Percentiles rank a stretch among this genome's conserved stretches.
phyloP scores from a whole-genome alignment of 2,888 invertebrate genomes.

The Athetis lepigone region DNA sequence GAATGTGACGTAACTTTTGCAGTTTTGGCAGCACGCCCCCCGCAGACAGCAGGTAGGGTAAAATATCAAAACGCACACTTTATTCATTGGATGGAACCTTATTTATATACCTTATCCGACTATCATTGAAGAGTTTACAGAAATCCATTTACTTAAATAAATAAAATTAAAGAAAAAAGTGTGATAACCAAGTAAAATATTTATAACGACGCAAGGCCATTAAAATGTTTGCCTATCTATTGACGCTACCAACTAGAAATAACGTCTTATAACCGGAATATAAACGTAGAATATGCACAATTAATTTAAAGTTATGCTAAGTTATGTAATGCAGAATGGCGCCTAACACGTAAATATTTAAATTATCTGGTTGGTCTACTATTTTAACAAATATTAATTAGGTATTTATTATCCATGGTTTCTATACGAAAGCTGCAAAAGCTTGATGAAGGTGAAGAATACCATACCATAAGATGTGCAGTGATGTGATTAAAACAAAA shows the following conservation, averaged over 20 bases:
- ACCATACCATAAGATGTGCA: no score
- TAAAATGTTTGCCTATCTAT: constrained; percentile 21
- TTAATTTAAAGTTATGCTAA: constrained; percentile 43
- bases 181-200: neutral
- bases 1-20: neutral
- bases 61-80: neutral
- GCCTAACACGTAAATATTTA: constrained; percentile 10
- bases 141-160: neutral
- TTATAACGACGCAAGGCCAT: constrained; percentile 6
- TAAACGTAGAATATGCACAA: constrained; percentile 36
- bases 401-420: neutral
- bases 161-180: neutral
- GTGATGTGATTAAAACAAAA: constrained; percentile 31
- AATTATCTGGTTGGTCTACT: constrained; percentile 19
- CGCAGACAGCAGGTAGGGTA: neutral
- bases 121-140: neutral
- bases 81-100: neutral
- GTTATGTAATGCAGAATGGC: constrained; percentile 41
- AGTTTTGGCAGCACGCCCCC: neutral
- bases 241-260: constrained; percentile 31
- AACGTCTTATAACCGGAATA: constrained; percentile 36
- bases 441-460: no score
- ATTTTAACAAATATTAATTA: constrained; percentile 21
- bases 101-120: neutral
- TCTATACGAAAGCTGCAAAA: neutral